Conservation (phyloP, 2,888 invertebrate genomes). For the Plemyria rubiginata region DNA sequence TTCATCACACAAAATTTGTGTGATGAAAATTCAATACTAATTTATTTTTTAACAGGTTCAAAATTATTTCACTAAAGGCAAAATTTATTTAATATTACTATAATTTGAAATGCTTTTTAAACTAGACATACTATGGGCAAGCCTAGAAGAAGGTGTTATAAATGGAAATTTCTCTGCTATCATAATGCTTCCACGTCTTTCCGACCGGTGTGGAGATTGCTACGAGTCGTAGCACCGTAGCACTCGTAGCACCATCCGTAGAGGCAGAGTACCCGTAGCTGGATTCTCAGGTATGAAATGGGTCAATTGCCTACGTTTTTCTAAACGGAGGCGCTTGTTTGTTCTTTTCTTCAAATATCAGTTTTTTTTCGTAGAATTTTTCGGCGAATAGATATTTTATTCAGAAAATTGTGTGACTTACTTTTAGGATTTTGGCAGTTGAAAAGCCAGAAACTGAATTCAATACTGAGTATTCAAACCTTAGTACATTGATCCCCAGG, state of each 20-base stretch:
- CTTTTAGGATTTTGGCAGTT: background rate
- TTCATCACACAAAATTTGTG: no score
- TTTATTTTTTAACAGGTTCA: no score
- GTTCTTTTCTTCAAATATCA: conserved; percentile 34
- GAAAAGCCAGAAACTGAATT: background rate
- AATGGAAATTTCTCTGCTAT: background rate
- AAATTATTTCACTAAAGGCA: no score
- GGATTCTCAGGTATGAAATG: conserved; percentile 40
- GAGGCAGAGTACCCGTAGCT: conserved; percentile 8
- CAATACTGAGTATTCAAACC: no score
- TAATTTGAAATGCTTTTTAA: no score
- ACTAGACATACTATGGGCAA: no score
- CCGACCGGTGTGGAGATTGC: conserved; percentile 34
- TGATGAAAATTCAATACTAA: no score
- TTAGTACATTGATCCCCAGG: no score
- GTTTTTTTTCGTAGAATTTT: conserved; percentile 18
- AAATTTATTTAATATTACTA: no score
- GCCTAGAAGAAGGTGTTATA: background rate
- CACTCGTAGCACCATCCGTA: conserved; percentile 13
- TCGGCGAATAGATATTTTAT: conserved; percentile 13
- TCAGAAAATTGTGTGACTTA: background rate
- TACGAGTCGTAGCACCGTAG: conserved; percentile 34
- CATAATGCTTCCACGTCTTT: conserved; percentile 7
- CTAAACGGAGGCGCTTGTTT: conserved; percentile 37
- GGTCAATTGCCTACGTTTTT: conserved; percentile 45